These are phyloP conservation scores for Pseudomyrmex cubaensis DNA, from an alignment of 1,140 invertebrate species.

Conservation along the genomic window DNA sequence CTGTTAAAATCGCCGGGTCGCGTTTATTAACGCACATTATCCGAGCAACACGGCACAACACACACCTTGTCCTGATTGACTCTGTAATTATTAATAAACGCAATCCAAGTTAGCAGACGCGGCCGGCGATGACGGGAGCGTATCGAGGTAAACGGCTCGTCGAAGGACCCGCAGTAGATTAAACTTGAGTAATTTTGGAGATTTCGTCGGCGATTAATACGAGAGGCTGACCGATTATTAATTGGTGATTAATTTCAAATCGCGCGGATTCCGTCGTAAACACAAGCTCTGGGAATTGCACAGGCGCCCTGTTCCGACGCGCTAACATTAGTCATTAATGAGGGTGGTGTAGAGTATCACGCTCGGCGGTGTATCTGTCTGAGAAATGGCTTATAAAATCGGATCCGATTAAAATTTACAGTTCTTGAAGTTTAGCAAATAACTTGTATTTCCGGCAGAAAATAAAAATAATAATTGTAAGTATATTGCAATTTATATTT, in stretches of 20 bases:
- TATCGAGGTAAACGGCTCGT: conserved; percentile 50
- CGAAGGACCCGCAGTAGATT: conserved; percentile 38
- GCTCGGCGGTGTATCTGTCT: conserved; percentile 2
- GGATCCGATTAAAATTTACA: background rate
- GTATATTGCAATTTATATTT: background rate
- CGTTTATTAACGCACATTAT: conserved; percentile 42
- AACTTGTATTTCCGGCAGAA: no score
- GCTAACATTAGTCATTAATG: conserved; percentile 48
- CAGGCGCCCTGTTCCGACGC: conserved; percentile 3
- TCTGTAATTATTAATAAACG: conserved; percentile 80
- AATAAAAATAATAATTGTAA: no score
- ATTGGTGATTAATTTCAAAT: conserved; percentile 59
- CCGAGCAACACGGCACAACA: background rate
- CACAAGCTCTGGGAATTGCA: conserved; percentile 37
- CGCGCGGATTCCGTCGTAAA: conserved; percentile 29
- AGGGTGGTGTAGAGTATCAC: conserved; percentile 3
- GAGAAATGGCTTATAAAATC: conserved; percentile 20
- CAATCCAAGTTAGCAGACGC: conserved; percentile 80
- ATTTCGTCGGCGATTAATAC: conserved; percentile 51
- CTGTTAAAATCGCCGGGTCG: conserved; percentile 63
- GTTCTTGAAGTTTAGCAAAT: background rate
- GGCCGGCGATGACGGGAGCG: conserved; percentile 17
- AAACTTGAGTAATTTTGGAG: conserved; percentile 59
- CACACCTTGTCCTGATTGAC: conserved; percentile 73
- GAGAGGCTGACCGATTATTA: conserved; percentile 55